phyloP scores from a whole-genome alignment of 2,113 vertebrate genomes.

The Thalassarche chlororhynchos region DNA sequence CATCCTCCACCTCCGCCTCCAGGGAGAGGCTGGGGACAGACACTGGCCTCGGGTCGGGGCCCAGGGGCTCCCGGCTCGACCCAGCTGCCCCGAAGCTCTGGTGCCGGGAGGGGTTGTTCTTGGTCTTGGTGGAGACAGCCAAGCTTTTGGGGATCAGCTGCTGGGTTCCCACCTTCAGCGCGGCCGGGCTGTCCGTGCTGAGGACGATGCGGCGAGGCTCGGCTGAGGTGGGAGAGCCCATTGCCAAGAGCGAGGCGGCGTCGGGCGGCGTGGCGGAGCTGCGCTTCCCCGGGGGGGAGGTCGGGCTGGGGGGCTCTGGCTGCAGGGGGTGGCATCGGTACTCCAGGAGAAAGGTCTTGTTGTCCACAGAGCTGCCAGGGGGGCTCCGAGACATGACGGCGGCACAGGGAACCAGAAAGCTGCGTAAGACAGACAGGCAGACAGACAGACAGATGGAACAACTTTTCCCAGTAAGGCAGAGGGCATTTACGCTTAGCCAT shows the following conservation, averaged over 20 bases:
- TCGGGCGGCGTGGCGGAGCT: not conserved
- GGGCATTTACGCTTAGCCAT: rapidly evolving
- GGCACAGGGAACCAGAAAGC: not conserved
- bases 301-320: not conserved
- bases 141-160: conserved; percentile 90
- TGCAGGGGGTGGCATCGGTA: conserved; percentile 68
- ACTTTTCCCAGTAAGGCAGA: not conserved
- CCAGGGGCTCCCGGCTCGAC: conserved; percentile 35
- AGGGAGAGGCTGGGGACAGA: conserved; percentile 58
- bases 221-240: not conserved
- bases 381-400: not conserved
- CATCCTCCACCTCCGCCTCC: conserved; percentile 72
- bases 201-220: conserved; percentile 69
- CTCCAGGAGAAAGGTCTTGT: conserved; percentile 72
- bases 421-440: not conserved
- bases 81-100: conserved; percentile 81
- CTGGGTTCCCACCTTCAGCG: conserved; percentile 81
- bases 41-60: conserved; percentile 1
- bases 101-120: conserved; percentile 72
- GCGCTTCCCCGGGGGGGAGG: rapidly evolving
- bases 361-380: not conserved
- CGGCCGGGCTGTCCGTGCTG: conserved; percentile 84
- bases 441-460: not conserved
- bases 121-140: conserved; percentile 79
- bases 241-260: rapidly evolving